Conservation (phyloP, 1,140 invertebrate species). For the Scaptomyza hsui region DNA sequence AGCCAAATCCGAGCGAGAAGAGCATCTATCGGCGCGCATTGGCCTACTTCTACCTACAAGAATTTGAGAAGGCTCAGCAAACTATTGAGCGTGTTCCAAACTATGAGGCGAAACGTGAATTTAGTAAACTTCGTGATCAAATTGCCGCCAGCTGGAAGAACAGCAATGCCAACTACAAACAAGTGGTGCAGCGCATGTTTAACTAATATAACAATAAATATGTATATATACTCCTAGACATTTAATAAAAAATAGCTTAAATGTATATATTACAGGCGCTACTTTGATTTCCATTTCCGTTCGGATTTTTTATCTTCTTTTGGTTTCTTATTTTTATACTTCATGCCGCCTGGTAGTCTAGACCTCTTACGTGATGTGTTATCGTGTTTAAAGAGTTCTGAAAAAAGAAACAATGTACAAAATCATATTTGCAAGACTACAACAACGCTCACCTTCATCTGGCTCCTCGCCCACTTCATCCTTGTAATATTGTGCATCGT, state of each 20-base stretch:
- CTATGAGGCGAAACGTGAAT: slow-evolving; percentile 76
- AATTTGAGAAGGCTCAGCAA: slow-evolving; percentile 73
- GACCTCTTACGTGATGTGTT: slow-evolving; percentile 63
- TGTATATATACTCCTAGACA: slow-evolving; percentile 1
- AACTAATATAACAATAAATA: slow-evolving; percentile 48
- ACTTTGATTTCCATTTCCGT: slow-evolving; percentile 31
- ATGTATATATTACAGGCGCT: slow-evolving; percentile 4
- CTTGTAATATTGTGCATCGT: slow-evolving; percentile 93
- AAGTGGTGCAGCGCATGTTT: slow-evolving; percentile 82
- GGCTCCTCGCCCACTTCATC: slow-evolving; percentile 94
- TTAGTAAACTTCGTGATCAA: slow-evolving; percentile 63
- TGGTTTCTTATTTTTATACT: slow-evolving; percentile 70
- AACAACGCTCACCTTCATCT: slow-evolving; percentile 86
- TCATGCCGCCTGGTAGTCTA: slow-evolving; percentile 64
- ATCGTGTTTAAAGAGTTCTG: slow-evolving; percentile 75
- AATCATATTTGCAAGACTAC: too few relatives aligned
- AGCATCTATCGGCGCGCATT: slow-evolving; percentile 76
- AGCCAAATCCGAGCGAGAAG: slow-evolving; percentile 68
- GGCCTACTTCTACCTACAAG: slow-evolving; percentile 71
- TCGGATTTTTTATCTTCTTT: slow-evolving; percentile 47
- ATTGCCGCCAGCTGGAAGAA: slow-evolving; percentile 66
- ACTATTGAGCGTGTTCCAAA: slow-evolving; percentile 66
- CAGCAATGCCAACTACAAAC: slow-evolving; percentile 73
- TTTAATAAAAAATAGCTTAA: slow-evolving; percentile 22
- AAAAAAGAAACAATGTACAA: not conserved